Evolutionary conservation across 2,113 vertebrate genomes (phyloP), one percentile per base, ranked within the genome.

Genomic region (Danionella cerebrum): DNA sequence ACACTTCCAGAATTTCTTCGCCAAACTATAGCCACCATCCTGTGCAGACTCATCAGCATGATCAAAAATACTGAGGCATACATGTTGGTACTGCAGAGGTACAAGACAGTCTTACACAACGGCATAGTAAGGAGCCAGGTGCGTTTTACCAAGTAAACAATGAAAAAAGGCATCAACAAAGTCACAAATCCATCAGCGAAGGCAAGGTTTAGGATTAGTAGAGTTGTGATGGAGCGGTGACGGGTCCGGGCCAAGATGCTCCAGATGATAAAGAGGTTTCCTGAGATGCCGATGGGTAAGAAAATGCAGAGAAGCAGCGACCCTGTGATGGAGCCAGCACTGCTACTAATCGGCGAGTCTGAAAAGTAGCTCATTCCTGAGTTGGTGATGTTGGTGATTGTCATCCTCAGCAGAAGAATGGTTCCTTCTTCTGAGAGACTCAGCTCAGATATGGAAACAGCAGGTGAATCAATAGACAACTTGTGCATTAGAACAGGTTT

Each of bases 51-150:
- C 88, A 94, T 93, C 41, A 92, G 75, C 31, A 76, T 85, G 76
- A 94, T 92, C 79, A 94, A 82, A 27, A 91, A 75, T 60, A 94
- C 91, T 75, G 92, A 94, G 54, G 93, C 91, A n/a, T 93, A 94
- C 93, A 94, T 94, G 79, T 93, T 94, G 85, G 86, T 76, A 33
- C 91, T 87, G 9, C 92, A 92, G 50, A 90, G 60, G 57, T 92
- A 95, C 83, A 89, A 86, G 24, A 89, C 81, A 14, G 84, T 13
- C 50, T 87, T 88, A 44, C 93, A 94, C 77, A 89, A 78, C 0
- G 50, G 8, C 0, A 54, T 16, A 5, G 83, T 81, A 10, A 94
- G 89, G 2, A 57, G 24, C 93, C 93, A 95, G 1, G 27, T 38
- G 36, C 74, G 76, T 8, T 11, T 5, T 0, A 79, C 47, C 51